phyloP scores from a whole-genome alignment of 1,140 invertebrate species.

The Hylyphantes graminicola region DNA sequence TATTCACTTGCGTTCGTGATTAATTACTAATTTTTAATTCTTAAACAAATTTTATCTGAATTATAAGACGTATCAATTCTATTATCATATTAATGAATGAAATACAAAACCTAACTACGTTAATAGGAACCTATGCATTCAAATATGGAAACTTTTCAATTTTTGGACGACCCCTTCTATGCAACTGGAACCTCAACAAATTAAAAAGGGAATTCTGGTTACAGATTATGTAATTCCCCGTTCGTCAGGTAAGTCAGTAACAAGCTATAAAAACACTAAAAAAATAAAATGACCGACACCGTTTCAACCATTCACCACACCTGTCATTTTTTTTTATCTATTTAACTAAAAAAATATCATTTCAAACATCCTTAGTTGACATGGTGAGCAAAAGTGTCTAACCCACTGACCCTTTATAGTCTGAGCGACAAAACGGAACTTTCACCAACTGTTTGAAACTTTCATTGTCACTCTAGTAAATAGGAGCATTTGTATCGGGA shows the following conservation, averaged over 20 bases:
- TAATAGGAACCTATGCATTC: too few species aligned
- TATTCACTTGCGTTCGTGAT: too few species aligned
- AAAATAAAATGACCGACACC: constrained; percentile 1
- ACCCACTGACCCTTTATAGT: constrained; percentile 38
- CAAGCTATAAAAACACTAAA: constrained; percentile 29
- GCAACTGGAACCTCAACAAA: neutral
- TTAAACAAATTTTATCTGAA: too few species aligned
- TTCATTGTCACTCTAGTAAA: too few species aligned
- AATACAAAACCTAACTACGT: too few species aligned
- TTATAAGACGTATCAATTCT: too few species aligned
- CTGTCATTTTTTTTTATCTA: constrained; percentile 22
- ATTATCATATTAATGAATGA: too few species aligned
- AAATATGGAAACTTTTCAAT: neutral
- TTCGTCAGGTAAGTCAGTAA: neutral
- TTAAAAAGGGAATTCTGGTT: constrained; percentile 18
- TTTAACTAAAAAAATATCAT: constrained; percentile 23
- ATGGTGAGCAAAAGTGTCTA: constrained; percentile 34
- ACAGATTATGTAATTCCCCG: constrained; percentile 6
- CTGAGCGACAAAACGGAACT: constrained; percentile 42
- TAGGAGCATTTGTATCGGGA: too few species aligned
- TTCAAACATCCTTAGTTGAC: constrained; percentile 7
- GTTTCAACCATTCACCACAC: constrained; percentile 17
- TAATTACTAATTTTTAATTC: too few species aligned
- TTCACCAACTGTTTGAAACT: neutral
- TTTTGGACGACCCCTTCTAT: neutral